Evolutionary conservation across 2,797 vertebrate species (phyloP).

Genomic region (Propithecus deckenii): DNA sequence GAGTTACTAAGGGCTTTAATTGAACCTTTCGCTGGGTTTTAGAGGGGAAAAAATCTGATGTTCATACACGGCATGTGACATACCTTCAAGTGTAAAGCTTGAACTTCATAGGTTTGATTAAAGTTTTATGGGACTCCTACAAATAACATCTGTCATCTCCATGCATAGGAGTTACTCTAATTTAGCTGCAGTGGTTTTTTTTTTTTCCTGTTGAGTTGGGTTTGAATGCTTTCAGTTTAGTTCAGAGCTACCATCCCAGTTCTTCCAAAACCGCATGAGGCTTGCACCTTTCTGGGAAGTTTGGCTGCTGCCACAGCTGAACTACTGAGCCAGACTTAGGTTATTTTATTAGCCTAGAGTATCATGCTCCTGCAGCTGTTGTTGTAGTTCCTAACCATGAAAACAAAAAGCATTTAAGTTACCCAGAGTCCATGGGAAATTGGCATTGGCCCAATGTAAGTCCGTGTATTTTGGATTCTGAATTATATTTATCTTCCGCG

Average conservation of each 20-base stretch:
- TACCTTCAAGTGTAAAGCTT: slow-evolving; percentile 36
- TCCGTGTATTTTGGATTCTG: slow-evolving; percentile 57
- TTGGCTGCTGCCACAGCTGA: slow-evolving; percentile 36
- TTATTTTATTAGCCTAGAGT: slow-evolving; percentile 67
- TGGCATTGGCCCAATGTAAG: slow-evolving; percentile 36
- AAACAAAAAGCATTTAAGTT: slow-evolving; percentile 65
- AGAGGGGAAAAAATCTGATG: neutral
- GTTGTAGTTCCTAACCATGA: slow-evolving; percentile 20
- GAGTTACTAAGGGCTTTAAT: slow-evolving; percentile 34
- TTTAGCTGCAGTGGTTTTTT: neutral
- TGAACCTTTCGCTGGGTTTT: slow-evolving; percentile 45
- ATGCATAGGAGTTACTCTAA: neutral
- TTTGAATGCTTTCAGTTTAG: neutral
- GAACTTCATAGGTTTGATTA: neutral
- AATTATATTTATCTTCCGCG: slow-evolving; percentile 50
- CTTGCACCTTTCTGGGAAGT: slow-evolving; percentile 44
- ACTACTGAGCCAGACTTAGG: slow-evolving; percentile 34
- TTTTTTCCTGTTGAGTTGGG: neutral
- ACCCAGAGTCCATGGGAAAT: slow-evolving; percentile 63
- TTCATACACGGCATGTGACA: neutral
- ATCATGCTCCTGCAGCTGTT: slow-evolving; percentile 44
- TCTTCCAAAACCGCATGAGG: neutral
- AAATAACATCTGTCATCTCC: slow-evolving; percentile 5
- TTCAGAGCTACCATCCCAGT: neutral
- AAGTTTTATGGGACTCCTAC: slow-evolving; percentile 32